Conservation (phyloP, 2,888 invertebrate species). For the Itoplectis maculator region DNA sequence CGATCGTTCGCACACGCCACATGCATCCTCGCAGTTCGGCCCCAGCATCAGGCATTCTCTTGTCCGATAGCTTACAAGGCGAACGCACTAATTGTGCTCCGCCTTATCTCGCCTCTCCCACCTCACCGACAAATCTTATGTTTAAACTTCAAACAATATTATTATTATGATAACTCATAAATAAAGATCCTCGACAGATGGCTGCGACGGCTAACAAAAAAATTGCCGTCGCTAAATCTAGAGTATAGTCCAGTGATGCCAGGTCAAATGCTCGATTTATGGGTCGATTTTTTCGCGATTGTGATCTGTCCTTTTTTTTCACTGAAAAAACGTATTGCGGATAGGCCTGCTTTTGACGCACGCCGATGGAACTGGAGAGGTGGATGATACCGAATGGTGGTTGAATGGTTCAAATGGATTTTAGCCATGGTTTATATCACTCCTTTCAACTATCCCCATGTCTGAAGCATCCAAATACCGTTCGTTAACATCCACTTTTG, state of each 20-base stretch:
- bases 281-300: not conserved
- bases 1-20: conserved; percentile 51
- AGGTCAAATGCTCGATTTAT: not conserved
- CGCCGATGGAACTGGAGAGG: not conserved
- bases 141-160: not conserved
- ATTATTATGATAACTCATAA: not conserved
- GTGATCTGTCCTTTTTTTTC: not conserved
- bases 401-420: too few relatives aligned
- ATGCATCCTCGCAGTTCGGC: conserved; percentile 22
- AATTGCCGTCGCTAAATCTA: not conserved
- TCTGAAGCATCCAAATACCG: too few relatives aligned
- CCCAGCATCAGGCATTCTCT: conserved; percentile 43
- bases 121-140: conserved; percentile 5
- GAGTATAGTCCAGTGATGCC: conserved; percentile 4
- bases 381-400: too few relatives aligned
- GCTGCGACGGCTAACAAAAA: not conserved
- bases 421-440: too few relatives aligned
- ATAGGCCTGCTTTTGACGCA: not conserved
- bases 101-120: conserved; percentile 22
- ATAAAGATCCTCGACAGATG: conserved; percentile 1
- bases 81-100: conserved; percentile 25
- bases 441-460: too few relatives aligned
- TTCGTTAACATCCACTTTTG: too few relatives aligned
- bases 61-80: conserved; percentile 20
- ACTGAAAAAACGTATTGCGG: not conserved